phyloP scores from a whole-genome alignment of 2,888 invertebrate species.

The Diaphora mendica region DNA sequence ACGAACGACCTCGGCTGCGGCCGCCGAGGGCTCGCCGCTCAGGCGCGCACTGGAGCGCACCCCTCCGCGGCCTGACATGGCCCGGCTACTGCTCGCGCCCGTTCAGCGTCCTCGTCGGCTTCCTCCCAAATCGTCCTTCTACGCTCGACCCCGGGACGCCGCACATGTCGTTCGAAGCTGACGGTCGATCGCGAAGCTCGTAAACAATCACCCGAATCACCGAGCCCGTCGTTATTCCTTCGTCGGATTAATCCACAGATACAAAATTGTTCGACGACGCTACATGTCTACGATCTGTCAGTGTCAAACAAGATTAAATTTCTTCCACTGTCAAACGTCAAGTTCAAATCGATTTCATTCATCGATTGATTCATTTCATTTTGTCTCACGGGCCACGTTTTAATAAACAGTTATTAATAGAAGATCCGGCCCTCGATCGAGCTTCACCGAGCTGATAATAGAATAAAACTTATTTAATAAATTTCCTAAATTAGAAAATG shows the following conservation, averaged over 20 bases:
- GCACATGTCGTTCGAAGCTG: constrained; percentile 51
- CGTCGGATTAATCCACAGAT: constrained; percentile 33
- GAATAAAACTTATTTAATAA: no score
- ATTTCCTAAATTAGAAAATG: no score
- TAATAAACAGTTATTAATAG: no score
- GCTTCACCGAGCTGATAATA: no score
- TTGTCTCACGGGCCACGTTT: no score
- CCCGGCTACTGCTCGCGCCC: constrained; percentile 47
- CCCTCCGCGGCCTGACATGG: constrained; percentile 51
- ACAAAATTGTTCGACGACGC: constrained; percentile 36
- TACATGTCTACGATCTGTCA: constrained; percentile 30
- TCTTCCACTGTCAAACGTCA: neutral
- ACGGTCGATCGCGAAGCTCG: constrained; percentile 42
- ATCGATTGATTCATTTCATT: no score
- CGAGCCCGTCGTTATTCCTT: constrained; percentile 25
- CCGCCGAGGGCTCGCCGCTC: constrained; percentile 50
- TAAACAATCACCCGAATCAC: constrained; percentile 42
- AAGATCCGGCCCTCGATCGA: no score
- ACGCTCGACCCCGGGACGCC: constrained; percentile 29
- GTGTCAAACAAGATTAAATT: neutral
- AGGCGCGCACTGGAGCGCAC: constrained; percentile 69
- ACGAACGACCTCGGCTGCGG: constrained; percentile 18
- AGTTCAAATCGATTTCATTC: no score
- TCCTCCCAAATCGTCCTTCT: constrained; percentile 37
- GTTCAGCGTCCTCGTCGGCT: constrained; percentile 23